These are phyloP conservation scores for Brachypodius melanocephalos DNA, from an alignment of 2,113 vertebrate genomes.

Conservation along the genomic window DNA sequence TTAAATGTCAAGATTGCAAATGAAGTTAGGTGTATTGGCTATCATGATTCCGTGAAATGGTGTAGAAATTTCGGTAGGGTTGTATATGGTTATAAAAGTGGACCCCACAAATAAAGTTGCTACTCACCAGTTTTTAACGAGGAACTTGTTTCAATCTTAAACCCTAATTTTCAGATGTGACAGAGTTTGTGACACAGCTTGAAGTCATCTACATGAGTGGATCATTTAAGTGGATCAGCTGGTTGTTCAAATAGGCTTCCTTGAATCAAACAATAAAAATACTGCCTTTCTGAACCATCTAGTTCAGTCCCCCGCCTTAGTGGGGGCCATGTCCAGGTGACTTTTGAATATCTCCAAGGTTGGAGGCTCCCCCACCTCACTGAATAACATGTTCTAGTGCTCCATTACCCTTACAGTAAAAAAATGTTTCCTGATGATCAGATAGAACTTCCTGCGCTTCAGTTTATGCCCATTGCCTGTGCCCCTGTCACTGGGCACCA, in stretches of 20 bases:
- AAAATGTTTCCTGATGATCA: not conserved
- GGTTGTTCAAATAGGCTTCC: not conserved
- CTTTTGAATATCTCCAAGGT: not conserved
- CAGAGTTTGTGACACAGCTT: not conserved
- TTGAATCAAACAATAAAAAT: not conserved
- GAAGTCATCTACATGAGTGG: not conserved
- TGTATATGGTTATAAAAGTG: not conserved
- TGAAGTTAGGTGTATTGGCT: not conserved
- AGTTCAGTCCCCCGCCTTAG: fast-evolving
- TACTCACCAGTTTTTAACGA: not conserved
- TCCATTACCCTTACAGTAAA: not conserved
- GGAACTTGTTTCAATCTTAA: not conserved
- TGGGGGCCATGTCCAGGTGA: not conserved
- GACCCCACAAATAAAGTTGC: not conserved
- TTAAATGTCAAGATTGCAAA: not conserved
- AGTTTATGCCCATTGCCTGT: not conserved
- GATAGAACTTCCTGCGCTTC: not conserved
- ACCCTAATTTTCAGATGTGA: not conserved
- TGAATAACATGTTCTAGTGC: not conserved
- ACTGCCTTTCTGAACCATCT: not conserved
- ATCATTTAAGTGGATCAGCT: not conserved
- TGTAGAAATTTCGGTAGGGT: not conserved
- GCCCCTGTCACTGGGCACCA: not conserved
- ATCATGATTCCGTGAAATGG: not conserved
- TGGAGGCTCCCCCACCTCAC: not conserved